Evolutionary conservation across 2,113 vertebrate species (phyloP).

Genomic region (Oncorhynchus nerka): DNA sequence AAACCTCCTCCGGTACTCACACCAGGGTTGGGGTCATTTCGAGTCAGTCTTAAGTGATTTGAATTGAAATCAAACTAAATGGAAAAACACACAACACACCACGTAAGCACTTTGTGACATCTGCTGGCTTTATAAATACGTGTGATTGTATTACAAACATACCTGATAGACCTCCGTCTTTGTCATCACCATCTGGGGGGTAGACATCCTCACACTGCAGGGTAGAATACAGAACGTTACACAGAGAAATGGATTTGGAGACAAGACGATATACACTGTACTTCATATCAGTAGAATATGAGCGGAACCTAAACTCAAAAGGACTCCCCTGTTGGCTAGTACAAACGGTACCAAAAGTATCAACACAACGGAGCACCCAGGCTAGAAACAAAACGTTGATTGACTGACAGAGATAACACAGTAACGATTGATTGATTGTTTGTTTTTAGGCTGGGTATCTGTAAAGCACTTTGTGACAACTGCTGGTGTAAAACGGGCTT

Average conservation of each 20-base stretch:
- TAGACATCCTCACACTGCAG: constrained; percentile 48
- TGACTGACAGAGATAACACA: no score
- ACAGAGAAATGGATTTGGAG: neutral
- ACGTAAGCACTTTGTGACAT: neutral
- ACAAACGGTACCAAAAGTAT: neutral
- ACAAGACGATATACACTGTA: neutral
- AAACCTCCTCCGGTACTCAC: no score
- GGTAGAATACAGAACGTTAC: neutral
- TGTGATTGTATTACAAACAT: constrained; percentile 12
- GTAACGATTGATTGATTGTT: no score
- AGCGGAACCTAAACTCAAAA: no score
- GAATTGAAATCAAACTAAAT: neutral
- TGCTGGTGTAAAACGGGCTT: neutral
- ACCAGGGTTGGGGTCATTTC: no score
- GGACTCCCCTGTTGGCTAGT: no score
- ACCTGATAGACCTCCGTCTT: constrained; percentile 60
- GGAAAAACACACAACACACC: constrained; percentile 6
- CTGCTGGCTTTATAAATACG: no score
- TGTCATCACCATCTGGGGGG: constrained; percentile 42
- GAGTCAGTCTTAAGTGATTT: neutral
- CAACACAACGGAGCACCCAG: neutral
- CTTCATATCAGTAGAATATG: neutral
- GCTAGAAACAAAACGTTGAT: neutral
- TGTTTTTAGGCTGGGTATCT: neutral
- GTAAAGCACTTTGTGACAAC: neutral